A percentile compares a stretch with the other conserved stretches of the same genome.
These are phyloP conservation scores for Sarcophaga rosellei DNA, from an alignment of 2,888 invertebrate genomes.

Conservation along the genomic window DNA sequence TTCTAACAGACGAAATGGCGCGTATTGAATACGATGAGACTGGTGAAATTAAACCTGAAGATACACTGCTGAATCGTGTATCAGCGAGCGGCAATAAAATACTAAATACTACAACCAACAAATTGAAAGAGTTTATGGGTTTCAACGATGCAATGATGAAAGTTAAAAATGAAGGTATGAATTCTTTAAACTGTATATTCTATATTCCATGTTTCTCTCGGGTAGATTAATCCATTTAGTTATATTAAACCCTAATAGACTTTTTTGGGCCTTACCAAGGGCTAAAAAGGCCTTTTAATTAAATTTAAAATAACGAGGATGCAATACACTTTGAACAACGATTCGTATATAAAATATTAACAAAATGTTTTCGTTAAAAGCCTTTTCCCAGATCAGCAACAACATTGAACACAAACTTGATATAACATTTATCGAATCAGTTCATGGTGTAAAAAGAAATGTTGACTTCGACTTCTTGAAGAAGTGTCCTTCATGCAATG, in stretches of 20 bases:
- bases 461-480: slow-evolving; percentile 73
- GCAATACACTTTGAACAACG: too few species aligned
- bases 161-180: slow-evolving; percentile 69
- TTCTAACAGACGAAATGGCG: slow-evolving; percentile 90
- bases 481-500: slow-evolving; percentile 77
- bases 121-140: slow-evolving; percentile 32
- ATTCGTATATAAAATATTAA: too few species aligned
- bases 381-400: slow-evolving; percentile 69
- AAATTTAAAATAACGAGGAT: too few species aligned
- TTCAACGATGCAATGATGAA: slow-evolving; percentile 37
- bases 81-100: slow-evolving; percentile 52
- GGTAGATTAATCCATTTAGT: too few species aligned
- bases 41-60: slow-evolving; percentile 74
- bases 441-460: slow-evolving; percentile 76
- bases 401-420: slow-evolving; percentile 72
- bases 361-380: slow-evolving; percentile 60
- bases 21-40: slow-evolving; percentile 83
- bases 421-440: slow-evolving; percentile 76
- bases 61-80: slow-evolving; percentile 72
- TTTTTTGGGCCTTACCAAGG: too few species aligned
- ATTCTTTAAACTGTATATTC: background rate
- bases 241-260: too few species aligned
- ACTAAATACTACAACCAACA: slow-evolving; percentile 43
- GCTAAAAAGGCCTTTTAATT: too few species aligned
- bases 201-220: too few species aligned